Evolutionary conservation across 2,888 invertebrate genomes (phyloP), one percentile per base, ranked within the genome.

Genomic region (Hesperia comma): DNA sequence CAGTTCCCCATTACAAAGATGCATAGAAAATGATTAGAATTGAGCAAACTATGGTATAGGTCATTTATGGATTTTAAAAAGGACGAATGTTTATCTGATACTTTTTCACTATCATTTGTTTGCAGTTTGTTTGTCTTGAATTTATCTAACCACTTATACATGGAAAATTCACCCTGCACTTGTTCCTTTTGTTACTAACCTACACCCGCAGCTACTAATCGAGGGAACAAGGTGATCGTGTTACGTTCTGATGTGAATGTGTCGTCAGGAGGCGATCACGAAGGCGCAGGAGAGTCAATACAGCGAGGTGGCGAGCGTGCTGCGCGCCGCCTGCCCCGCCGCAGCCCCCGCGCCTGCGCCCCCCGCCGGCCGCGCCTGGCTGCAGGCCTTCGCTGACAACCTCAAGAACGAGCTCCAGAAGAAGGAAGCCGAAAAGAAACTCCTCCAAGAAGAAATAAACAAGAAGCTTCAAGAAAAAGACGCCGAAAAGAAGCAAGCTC

Each of bases 271-370:
- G 71, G 85, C 87, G 61, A 75, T 87, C 72, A 68, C 79, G 69
- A 91, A 94, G 71, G 93, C 95, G n/a, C 83, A 95, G 69, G 93
- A 94, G 74, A 91, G 94, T 72, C 92, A 95, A 78, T 95, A 95
- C 85, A 94, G 93, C 3, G 94, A 94, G 73, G 91, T 95, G 33
- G 85, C 82, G 0, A 76, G 71, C 32, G 80, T 90, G 1, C 77
- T 92, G 0, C 83, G 89, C 0, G 75, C 77, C 6, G 87, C 79
- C 8, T 90, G 85, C 68, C 83, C 87, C 12, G 51, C 70, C 5
- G 83, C 82, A 0, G 84, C 85, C 15, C 89, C 92, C 0, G 84
- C 85, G 15, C 89, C 92, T 0, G 19, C 64, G 14, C 32, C 77
- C 0, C 67, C 77, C 8, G 71, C 74, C 51, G 83, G 79, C 69